Evolutionary conservation across 2,797 vertebrate genomes (phyloP).

Genomic region (Sciurus vulgaris): DNA sequence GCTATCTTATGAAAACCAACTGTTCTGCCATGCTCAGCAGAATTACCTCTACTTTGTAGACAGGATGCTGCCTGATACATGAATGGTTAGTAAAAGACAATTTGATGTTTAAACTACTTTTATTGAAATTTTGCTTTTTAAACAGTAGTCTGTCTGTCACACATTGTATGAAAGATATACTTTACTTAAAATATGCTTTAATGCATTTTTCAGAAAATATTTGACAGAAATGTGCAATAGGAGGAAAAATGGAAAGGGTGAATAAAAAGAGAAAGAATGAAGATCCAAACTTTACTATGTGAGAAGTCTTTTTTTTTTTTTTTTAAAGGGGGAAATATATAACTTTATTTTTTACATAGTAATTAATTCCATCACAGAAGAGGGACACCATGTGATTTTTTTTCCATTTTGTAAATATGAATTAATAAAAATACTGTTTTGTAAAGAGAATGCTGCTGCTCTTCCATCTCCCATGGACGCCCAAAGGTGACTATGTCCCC

Average conservation of each 20-base stretch:
- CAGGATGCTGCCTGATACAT: background rate
- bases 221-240: background rate
- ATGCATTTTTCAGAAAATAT: background rate
- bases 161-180: background rate
- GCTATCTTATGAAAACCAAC: background rate
- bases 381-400: constrained; percentile 58
- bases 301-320: too few relatives aligned
- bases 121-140: background rate
- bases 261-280: background rate
- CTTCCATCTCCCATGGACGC: background rate
- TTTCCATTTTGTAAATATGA: constrained; percentile 82
- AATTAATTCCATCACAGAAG: constrained; percentile 79
- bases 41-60: background rate
- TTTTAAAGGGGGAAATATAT: constrained; percentile 78
- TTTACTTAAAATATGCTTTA: background rate
- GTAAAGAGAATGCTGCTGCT: constrained; percentile 56
- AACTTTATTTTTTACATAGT: constrained; percentile 87
- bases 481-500: fast-evolving
- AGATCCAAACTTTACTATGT: background rate
- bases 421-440: constrained; percentile 83
- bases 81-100: background rate
- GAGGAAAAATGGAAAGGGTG: background rate
- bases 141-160: background rate
- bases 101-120: background rate
- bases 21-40: too few relatives aligned